These are phyloP conservation scores for Brachionus paranguensis DNA, from an alignment of 1,140 invertebrate genomes.

Conservation along the genomic window DNA sequence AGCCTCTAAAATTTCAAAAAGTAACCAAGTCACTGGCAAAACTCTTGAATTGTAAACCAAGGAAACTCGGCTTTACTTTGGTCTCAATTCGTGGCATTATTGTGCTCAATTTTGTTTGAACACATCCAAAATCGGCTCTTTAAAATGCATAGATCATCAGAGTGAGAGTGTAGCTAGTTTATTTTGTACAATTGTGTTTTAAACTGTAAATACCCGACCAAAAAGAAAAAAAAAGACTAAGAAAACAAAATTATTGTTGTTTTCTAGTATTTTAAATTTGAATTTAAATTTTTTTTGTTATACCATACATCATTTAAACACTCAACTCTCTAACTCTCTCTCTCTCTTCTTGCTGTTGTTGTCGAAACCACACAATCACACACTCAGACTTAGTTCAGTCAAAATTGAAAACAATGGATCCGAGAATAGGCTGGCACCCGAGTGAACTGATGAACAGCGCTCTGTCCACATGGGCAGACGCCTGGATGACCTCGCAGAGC, in stretches of 20 bases:
- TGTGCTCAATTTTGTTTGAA: background rate
- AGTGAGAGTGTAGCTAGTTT: background rate
- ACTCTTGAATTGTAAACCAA: background rate
- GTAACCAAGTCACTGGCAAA: background rate
- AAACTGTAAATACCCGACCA: background rate
- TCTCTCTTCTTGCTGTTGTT: background rate
- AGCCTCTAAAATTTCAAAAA: background rate
- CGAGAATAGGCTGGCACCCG: constrained; percentile 40
- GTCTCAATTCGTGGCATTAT: background rate
- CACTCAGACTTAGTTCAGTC: background rate
- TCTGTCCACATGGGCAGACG: constrained; percentile 25
- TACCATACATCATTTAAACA: background rate
- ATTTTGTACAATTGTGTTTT: background rate
- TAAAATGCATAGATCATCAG: background rate
- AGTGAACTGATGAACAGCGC: constrained; percentile 31
- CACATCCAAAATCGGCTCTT: background rate
- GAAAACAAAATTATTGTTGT: background rate
- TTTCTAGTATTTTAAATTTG: background rate
- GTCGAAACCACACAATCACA: background rate
- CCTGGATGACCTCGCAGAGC: constrained; percentile 8
- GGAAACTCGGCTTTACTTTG: background rate
- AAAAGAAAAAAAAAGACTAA: background rate
- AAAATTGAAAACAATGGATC: background rate
- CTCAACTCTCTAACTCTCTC: background rate
- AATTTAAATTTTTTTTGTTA: background rate